phyloP scores from a whole-genome alignment of 1,140 invertebrate genomes.

The Drosophila rufa region DNA sequence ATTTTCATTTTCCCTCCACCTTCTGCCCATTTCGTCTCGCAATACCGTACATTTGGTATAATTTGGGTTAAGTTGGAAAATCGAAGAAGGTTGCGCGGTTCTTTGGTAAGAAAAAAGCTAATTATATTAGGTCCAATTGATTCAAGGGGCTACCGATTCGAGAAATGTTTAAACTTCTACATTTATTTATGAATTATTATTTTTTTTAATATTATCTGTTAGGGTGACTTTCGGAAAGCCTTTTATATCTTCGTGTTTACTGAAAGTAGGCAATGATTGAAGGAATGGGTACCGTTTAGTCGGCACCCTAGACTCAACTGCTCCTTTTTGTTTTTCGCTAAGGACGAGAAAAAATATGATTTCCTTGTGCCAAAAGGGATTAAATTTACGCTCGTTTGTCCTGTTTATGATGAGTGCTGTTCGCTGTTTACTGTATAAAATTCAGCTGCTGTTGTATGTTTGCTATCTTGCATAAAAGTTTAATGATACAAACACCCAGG shows the following conservation, averaged over 20 bases:
- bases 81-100: background rate
- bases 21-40: conserved; percentile 47
- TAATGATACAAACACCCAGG: conserved; percentile 62
- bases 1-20: conserved; percentile 78
- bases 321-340: conserved; percentile 12
- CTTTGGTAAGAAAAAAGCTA: background rate
- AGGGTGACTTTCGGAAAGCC: background rate
- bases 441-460: conserved; percentile 6
- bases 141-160: too few species aligned
- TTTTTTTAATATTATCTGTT: too few species aligned
- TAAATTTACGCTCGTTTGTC: conserved; percentile 77
- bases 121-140: too few species aligned
- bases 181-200: too few species aligned
- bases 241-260: background rate
- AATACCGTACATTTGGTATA: conserved; percentile 29
- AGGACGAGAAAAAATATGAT: conserved; percentile 71
- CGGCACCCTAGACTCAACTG: background rate
- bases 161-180: background rate
- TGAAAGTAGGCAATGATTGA: background rate
- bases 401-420: conserved; percentile 73
- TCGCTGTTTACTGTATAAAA: conserved; percentile 20
- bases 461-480: conserved; percentile 67
- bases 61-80: background rate
- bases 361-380: conserved; percentile 80
- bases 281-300: background rate